Conservation (phyloP, 2,113 vertebrate species). For the Arothron firmamentum region DNA sequence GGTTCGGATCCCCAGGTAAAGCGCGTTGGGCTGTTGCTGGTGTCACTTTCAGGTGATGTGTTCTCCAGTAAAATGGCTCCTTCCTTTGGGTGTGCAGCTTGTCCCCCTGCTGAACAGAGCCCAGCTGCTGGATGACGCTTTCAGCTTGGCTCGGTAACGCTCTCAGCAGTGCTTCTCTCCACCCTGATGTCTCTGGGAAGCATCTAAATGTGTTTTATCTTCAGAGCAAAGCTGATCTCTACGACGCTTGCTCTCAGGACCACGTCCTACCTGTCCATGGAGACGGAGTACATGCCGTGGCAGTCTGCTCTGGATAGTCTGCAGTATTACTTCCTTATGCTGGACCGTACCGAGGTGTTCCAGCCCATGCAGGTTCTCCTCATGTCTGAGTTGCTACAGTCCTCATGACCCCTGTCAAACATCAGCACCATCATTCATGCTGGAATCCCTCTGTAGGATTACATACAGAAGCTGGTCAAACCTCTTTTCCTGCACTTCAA, state of each 20-base stretch:
- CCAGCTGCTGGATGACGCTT: conserved; percentile 85
- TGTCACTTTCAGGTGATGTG: background rate
- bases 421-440: background rate
- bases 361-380: conserved; percentile 80
- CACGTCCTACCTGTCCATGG: conserved; percentile 75
- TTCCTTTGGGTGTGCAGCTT: conserved; percentile 51
- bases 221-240: conserved; percentile 71
- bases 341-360: conserved; percentile 83
- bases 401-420: background rate
- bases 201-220: background rate
- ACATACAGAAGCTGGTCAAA: conserved; percentile 73
- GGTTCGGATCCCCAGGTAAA: conserved; percentile 37
- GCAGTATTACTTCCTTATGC: conserved; percentile 81
- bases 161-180: background rate
- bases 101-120: conserved; percentile 86
- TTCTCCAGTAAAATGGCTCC: background rate
- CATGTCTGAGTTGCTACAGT: too few species aligned
- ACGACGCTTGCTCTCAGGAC: conserved; percentile 78
- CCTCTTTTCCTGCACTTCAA: conserved; percentile 74
- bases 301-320: conserved; percentile 77
- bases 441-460: conserved; percentile 61
- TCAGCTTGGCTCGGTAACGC: conserved; percentile 86
- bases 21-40: background rate
- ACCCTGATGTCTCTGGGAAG: background rate
- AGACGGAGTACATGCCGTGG: conserved; percentile 86